Base-by-base conservation (phyloP, 2,113 vertebrate genomes). In the Calypte anna region DNA sequence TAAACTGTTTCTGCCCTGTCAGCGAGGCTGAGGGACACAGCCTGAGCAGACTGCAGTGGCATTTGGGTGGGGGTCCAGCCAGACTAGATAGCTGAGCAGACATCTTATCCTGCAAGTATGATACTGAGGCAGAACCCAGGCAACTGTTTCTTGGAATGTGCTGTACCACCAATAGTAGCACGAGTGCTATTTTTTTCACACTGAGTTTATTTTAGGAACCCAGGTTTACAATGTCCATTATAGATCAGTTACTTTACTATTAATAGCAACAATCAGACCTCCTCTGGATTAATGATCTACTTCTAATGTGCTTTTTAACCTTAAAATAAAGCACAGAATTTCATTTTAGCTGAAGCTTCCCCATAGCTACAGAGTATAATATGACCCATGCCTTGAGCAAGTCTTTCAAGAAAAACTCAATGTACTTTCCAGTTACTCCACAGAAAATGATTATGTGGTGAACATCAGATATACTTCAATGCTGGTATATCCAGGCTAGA, bases 281-380 rank as follows among this genome's bases (percentile, higher is more conserved):
- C 58, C 27, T 70, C n/a, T 57, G 70, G 73, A 24, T 96, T 94
- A 96, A 94, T 89, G 7, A 94, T 96, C 96, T 90, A 96, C 88
- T 63, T 83, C 24, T 88, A 82, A 97, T 91, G 80, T 44, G 40
- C 31, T 94, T 86, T 95, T 91, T 91, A 94, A 91, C 91, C 93
- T 96, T 76, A 94, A 96, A 96, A 94, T 85, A 89, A 51, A 93
- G 12, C 50, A 82, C 33, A 57, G 38, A 23, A 38, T 63, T 46
- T 94, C 61, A 59, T 94, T 96, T 94, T 90, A 93, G 58, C 55
- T 48, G 28, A 81, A 74, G 64, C 55, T 93, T 88, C 78, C 51
- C 33, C 2, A 1, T 25, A 85, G 75, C 31, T 90, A 70, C 25
- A 63, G 62, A 82, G 59, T 38, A 82, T 85, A 70, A 70, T 69